These are phyloP conservation scores for Beris chalybata DNA, from an alignment of 2,888 invertebrate species.

Conservation along the genomic window DNA sequence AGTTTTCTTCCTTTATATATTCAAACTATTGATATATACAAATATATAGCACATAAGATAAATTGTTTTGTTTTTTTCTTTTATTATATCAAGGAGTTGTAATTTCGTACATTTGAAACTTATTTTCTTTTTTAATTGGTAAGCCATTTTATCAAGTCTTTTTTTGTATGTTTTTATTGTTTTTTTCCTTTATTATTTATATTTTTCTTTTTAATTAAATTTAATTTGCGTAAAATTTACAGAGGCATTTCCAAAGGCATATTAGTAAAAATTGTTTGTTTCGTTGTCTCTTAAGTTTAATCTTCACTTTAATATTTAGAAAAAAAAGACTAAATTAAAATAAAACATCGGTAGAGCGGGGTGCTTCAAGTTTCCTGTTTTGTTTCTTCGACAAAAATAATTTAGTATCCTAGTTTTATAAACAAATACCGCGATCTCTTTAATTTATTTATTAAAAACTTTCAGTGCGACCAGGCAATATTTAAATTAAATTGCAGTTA, in stretches of 20 bases:
- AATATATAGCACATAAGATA: conserved; percentile 5
- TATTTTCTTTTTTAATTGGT: conserved; percentile 7
- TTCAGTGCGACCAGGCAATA: too few species aligned
- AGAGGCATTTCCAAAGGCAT: conserved; percentile 24
- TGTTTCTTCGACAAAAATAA: not conserved
- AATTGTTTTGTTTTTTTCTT: not conserved
- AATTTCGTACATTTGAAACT: not conserved
- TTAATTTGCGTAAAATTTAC: conserved; percentile 14
- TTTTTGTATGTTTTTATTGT: conserved; percentile 8
- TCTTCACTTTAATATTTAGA: too few species aligned
- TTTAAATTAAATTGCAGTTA: too few species aligned
- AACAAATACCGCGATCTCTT: too few species aligned
- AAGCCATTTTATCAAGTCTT: not conserved
- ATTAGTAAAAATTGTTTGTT: not conserved
- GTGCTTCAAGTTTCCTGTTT: not conserved
- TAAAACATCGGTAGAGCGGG: not conserved
- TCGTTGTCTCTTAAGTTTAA: too few species aligned
- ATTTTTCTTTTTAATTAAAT: not conserved
- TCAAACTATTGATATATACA: not conserved
- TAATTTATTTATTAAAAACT: too few species aligned
- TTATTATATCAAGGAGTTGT: not conserved
- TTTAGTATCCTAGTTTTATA: too few species aligned
- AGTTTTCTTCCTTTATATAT: too few species aligned
- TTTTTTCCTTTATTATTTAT: conserved; percentile 4
- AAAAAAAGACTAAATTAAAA: too few species aligned